These are phyloP conservation scores for Cyprinodon brontotheroides DNA, from an alignment of 2,113 vertebrate species.

Conservation along the genomic window DNA sequence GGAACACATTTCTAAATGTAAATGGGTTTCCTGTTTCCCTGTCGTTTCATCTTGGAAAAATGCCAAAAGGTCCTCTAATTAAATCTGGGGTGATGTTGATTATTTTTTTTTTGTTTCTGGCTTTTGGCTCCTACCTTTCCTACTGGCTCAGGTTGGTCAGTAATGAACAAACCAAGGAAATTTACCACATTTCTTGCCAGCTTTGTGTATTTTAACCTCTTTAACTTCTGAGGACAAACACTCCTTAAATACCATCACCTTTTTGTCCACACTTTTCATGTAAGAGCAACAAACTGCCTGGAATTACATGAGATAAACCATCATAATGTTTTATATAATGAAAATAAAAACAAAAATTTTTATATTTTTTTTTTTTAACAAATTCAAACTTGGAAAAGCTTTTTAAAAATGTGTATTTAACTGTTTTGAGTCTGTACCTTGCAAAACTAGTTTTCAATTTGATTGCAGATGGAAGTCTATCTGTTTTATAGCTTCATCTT, in stretches of 20 bases:
- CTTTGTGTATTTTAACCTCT: conserved; percentile 34
- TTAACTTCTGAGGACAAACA: conserved; percentile 45
- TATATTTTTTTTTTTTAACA: too few relatives aligned
- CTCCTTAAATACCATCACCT: conserved; percentile 18
- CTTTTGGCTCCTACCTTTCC: neutral
- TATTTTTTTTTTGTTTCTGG: conserved; percentile 3
- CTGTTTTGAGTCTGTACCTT: too few relatives aligned
- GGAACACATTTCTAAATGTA: conserved; percentile 64
- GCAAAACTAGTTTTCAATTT: neutral
- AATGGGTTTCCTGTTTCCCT: conserved; percentile 64
- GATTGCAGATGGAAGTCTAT: neutral
- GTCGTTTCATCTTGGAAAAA: conserved; percentile 57
- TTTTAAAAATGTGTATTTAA: neutral
- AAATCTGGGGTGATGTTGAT: conserved; percentile 23
- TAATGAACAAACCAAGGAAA: conserved; percentile 39
- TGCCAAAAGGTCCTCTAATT: conserved; percentile 51
- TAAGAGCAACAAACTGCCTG: neutral
- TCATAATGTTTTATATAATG: too few relatives aligned
- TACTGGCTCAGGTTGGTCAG: conserved; percentile 41
- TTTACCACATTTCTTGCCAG: conserved; percentile 53
- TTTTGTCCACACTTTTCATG: neutral
- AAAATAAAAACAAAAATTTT: too few relatives aligned
- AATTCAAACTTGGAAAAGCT: neutral
- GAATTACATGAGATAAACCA: too few relatives aligned
- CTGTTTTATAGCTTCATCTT: neutral